These are phyloP conservation scores for Nephrocerus scutellatus DNA, from an alignment of 2,888 invertebrate species.

Conservation along the genomic window DNA sequence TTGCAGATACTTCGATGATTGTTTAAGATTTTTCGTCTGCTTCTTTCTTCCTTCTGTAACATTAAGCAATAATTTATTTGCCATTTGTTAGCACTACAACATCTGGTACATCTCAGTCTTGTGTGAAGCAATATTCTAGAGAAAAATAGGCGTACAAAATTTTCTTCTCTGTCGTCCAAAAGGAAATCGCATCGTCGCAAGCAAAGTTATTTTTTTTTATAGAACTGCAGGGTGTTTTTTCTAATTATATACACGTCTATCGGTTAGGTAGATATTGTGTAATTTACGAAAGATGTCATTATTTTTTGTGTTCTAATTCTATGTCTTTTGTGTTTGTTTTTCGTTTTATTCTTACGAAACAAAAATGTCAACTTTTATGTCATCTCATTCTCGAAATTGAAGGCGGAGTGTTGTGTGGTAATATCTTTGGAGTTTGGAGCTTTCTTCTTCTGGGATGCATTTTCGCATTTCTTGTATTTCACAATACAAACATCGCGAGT, in stretches of 20 bases:
- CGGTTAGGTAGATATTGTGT: constrained; percentile 2
- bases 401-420: no score
- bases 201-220: constrained; percentile 14
- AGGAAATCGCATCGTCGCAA: background rate
- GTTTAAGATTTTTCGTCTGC: constrained; percentile 14
- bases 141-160: constrained; percentile 12
- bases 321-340: background rate
- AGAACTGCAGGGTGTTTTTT: constrained; percentile 20
- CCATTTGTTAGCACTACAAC: constrained; percentile 21
- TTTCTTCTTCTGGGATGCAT: constrained; percentile 5
- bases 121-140: constrained; percentile 23
- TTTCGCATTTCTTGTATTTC: no score
- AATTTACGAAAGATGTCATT: background rate
- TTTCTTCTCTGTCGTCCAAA: background rate
- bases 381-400: no score
- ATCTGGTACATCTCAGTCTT: constrained; percentile 28
- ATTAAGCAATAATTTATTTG: constrained; percentile 18
- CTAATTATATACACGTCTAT: constrained; percentile 18
- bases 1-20: constrained; percentile 10
- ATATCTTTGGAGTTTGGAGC: constrained; percentile 9
- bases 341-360: background rate
- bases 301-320: background rate
- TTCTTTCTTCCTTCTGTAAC: constrained; percentile 11
- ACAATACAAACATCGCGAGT: no score
- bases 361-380: background rate